Conservation (phyloP, 2,797 vertebrate genomes). For the Alexandromys oeconomus region DNA sequence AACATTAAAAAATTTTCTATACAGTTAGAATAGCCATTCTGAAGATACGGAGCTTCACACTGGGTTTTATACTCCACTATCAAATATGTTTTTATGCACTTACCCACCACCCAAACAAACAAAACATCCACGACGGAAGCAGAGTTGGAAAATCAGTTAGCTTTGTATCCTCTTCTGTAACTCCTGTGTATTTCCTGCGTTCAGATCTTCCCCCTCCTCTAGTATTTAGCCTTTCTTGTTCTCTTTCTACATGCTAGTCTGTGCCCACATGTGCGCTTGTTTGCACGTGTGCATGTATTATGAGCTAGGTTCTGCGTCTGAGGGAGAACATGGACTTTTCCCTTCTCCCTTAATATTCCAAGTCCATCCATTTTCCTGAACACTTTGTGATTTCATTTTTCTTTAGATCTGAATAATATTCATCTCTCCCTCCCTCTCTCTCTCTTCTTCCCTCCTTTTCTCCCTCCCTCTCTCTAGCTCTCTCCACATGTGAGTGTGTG, state of each 20-base stretch:
- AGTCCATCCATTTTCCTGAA: not conserved
- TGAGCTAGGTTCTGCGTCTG: not conserved
- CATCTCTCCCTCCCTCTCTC: no score
- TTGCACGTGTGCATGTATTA: not conserved
- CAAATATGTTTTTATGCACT: not conserved
- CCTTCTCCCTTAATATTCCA: not conserved
- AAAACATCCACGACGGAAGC: not conserved
- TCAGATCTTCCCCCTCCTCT: not conserved
- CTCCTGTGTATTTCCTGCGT: not conserved
- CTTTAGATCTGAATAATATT: not conserved
- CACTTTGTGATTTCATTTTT: not conserved
- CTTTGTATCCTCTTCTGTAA: not conserved
- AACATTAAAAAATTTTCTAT: not conserved
- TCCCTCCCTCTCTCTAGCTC: rapidly evolving
- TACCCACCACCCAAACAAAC: not conserved
- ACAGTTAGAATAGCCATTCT: not conserved
- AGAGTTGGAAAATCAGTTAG: not conserved
- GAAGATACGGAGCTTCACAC: not conserved
- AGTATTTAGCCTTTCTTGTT: not conserved
- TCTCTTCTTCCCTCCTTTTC: rapidly evolving
- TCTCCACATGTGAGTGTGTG: no score
- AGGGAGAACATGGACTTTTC: not conserved
- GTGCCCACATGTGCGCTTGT: not conserved
- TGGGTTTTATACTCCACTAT: not conserved
- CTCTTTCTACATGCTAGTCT: not conserved